Evolutionary conservation across 2,888 invertebrate species (phyloP).

Genomic region (Macrophya alboannulata): DNA sequence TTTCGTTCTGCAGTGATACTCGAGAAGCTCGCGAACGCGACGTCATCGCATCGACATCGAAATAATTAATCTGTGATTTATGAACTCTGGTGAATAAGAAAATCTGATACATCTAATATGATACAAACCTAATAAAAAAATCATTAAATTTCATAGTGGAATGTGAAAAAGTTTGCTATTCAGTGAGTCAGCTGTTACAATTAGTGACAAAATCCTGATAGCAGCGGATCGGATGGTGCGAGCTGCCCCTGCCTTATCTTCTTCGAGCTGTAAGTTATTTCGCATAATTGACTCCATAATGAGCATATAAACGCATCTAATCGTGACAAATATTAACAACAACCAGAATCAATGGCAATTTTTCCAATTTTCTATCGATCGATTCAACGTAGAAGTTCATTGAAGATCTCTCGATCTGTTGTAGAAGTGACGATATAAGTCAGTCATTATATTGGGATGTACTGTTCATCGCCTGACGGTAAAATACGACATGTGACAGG

Average conservation of each 20-base stretch:
- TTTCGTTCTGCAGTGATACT: conserved; percentile 4
- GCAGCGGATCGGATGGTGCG: conserved; percentile 46
- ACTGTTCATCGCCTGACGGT: background rate
- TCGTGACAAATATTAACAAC: background rate
- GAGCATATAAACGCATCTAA: background rate
- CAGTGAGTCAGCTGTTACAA: background rate
- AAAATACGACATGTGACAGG: conserved; percentile 9
- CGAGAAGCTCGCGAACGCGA: background rate
- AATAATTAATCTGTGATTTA: background rate
- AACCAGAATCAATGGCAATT: background rate
- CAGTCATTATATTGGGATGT: background rate
- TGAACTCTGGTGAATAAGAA: conserved; percentile 19
- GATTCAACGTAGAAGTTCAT: background rate
- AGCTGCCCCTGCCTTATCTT: background rate
- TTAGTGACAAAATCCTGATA: conserved; percentile 6
- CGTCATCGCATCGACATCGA: background rate
- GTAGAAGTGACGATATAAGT: background rate
- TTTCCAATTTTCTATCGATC: background rate
- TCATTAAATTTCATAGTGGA: background rate
- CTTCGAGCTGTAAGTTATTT: conserved; percentile 24
- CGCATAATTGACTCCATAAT: background rate
- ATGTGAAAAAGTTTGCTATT: conserved; percentile 41
- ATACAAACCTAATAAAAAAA: background rate
- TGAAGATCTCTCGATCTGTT: background rate
- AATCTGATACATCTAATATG: background rate